Base-by-base conservation (phyloP, 2,113 vertebrate species). In the Mormyrus iriodes region DNA sequence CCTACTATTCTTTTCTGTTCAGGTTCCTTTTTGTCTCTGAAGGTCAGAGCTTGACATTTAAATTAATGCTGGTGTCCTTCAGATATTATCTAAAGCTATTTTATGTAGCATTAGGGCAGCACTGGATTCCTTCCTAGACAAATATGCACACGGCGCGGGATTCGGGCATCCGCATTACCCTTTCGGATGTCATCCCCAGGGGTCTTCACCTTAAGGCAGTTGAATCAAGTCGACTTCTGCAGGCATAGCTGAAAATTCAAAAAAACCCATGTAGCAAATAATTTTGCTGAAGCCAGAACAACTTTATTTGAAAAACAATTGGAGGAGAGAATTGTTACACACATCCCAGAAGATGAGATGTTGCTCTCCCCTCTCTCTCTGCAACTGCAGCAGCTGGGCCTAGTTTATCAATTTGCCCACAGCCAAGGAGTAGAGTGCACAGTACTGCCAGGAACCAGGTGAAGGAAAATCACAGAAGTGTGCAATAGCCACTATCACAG, bases 41-140 rank as follows among this genome's bases (percentile, higher is more conserved):
- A 87, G 53, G 86, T 61, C 85, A 27, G 49, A 27, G 10, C 35
- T 55, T 86, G 85, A 86, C 35, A 87, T 87, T 58, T 61, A 87
- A 61, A 44, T 87, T 44, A 42, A 35, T 61, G 19, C 53, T 6
- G 13, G 55, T 87, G 86, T 44, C 51, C 27, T 87, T 58, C 19
- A 19, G 48, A 48, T 31, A 51, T 86, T 53, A 86, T 31, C 49
- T 51, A 86, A 52, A 51, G 83, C 85, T 53, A 52, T 51, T 86
- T 86, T 52, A 52, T 52, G 12, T 1, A 1, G 6, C 86, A 46
- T 61, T 61, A 65, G 1, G 7, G 17, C 10, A 10, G 21, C 55
- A 46, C 85, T 24, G 31, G 2, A 21, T 35, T 51, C 8, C 13
- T 48, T 79, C n/a, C 52, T 2, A 79, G 10, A 48, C 46, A 61